Evolutionary conservation across 1,140 invertebrate species (phyloP).

Genomic region (Nephila pilipes): DNA sequence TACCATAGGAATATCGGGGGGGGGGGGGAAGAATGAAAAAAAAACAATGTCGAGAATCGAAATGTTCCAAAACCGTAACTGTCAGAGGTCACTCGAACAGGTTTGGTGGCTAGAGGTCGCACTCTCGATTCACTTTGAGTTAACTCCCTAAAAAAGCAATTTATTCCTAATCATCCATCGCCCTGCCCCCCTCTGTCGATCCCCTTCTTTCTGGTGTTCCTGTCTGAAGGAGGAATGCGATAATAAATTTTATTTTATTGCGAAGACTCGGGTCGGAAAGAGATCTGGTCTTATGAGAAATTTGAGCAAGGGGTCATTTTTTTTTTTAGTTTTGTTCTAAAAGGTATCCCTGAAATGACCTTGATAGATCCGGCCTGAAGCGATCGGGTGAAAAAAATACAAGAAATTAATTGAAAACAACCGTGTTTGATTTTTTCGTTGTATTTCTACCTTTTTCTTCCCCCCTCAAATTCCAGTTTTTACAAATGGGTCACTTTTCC

Average conservation of each 20-base stretch:
- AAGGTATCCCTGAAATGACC: neutral
- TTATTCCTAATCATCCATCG: slow-evolving; percentile 1
- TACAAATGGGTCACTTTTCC: neutral
- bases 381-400: neutral
- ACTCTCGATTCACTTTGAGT: neutral
- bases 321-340: neutral
- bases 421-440: neutral
- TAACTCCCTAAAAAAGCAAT: slow-evolving; percentile 38
- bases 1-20: neutral
- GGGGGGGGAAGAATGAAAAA: neutral
- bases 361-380: neutral
- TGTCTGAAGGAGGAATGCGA: neutral
- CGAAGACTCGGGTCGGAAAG: neutral
- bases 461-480: neutral
- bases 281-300: slow-evolving; percentile 31
- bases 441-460: too few relatives aligned
- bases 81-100: slow-evolving; percentile 33
- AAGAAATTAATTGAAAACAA: slow-evolving; percentile 4
- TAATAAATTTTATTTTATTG: slow-evolving; percentile 32
- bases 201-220: neutral
- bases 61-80: slow-evolving; percentile 8
- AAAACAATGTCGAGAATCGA: neutral
- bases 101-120: neutral
- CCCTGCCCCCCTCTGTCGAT: neutral
- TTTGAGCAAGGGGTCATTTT: neutral